These are phyloP conservation scores for Sminthopsis crassicaudata DNA, from an alignment of 2,113 vertebrate species.

Conservation along the genomic window DNA sequence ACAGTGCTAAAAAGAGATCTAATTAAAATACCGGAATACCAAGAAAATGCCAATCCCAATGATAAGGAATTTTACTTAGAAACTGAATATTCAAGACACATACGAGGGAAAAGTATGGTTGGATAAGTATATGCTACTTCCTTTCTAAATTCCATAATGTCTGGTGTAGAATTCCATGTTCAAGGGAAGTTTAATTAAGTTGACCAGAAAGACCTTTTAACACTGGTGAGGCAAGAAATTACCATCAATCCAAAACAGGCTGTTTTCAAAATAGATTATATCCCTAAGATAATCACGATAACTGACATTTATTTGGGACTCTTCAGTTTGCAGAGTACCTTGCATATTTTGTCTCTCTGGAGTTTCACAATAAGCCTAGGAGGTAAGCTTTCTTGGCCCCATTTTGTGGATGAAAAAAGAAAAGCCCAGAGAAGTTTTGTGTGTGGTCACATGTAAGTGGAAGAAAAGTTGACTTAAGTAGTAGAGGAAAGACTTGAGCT, in stretches of 20 bases:
- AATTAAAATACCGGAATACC: neutral
- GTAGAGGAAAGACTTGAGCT: neutral
- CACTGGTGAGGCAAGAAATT: neutral
- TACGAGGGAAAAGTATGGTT: neutral
- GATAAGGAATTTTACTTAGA: neutral
- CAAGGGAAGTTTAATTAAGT: neutral
- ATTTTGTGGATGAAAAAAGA: neutral
- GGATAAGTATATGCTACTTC: neutral
- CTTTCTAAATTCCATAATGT: neutral
- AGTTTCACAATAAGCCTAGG: neutral
- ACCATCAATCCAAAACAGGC: neutral
- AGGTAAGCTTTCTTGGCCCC: neutral
- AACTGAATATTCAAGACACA: neutral
- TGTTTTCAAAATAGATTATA: neutral
- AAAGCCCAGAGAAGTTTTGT: neutral
- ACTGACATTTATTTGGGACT: neutral
- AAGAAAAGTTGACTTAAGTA: neutral
- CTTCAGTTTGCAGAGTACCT: neutral
- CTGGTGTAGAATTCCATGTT: neutral
- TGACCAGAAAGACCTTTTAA: neutral
- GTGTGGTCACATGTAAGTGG: neutral
- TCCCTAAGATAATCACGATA: neutral
- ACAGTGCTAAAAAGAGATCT: slow-evolving; percentile 10
- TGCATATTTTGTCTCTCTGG: neutral
- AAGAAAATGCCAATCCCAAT: neutral